Conservation (phyloP, 2,888 invertebrate species). For the Mimas tiliae region DNA sequence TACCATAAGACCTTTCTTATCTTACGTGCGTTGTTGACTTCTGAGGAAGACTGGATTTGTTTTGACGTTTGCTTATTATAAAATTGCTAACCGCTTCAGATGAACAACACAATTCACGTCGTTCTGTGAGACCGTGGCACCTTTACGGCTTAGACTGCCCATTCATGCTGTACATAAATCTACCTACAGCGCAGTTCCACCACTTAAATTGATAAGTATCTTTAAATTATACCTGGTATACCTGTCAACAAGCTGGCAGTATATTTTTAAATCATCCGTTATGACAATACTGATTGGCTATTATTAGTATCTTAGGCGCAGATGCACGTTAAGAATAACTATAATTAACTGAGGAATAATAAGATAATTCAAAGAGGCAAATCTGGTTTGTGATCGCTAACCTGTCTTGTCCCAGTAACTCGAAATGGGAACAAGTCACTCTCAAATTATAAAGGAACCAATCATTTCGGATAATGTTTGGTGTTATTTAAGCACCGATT, state of each 20-base stretch:
- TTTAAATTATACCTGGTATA: conserved; percentile 8
- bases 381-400: conserved; percentile 19
- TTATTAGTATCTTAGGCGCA: conserved; percentile 8
- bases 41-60: no score
- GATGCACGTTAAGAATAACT: conserved; percentile 7
- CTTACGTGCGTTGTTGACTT: no score
- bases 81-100: no score
- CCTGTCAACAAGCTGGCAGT: conserved; percentile 4
- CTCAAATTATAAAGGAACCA: background rate
- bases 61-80: no score
- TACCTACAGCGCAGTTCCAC: no score
- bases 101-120: no score
- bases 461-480: conserved; percentile 2
- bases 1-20: no score
- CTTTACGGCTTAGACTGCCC: no score
- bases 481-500: background rate
- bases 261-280: conserved; percentile 3
- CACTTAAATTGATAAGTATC: background rate
- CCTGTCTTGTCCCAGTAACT: background rate
- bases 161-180: no score
- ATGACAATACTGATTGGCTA: conserved; percentile 13
- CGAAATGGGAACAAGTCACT: background rate
- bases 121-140: no score
- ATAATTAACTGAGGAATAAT: conserved; percentile 16
- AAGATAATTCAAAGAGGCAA: conserved; percentile 3